Percentiles rank a stretch among this genome's conserved stretches.
Conservation (phyloP, 2,888 invertebrate species). For the Amphipyra berbera region DNA sequence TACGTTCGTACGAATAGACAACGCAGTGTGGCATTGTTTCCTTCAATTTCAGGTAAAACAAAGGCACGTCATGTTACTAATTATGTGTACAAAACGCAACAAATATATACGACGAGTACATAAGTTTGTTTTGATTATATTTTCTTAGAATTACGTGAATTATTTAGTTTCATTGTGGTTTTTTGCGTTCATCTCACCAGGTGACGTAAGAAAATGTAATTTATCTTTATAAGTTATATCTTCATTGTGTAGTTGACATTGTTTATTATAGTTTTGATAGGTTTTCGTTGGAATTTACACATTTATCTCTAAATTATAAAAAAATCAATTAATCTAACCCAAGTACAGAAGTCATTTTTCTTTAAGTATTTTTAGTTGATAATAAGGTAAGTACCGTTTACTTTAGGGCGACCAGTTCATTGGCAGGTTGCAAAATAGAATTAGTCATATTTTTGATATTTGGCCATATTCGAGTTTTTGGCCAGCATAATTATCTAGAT, state of each 20-base stretch:
- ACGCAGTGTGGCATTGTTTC: constrained; percentile 36
- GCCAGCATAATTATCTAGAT: too few species aligned
- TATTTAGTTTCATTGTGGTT: constrained; percentile 3
- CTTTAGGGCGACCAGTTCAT: too few species aligned
- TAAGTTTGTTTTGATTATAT: constrained; percentile 20
- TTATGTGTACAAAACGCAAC: constrained; percentile 53
- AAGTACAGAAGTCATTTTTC: constrained; percentile 1
- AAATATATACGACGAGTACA: constrained; percentile 3
- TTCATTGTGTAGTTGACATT: neutral
- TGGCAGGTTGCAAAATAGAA: too few species aligned
- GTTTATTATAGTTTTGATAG: neutral
- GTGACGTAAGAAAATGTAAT: constrained; percentile 9
- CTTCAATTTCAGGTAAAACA: constrained; percentile 47
- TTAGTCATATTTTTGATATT: too few species aligned
- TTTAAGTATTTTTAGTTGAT: neutral
- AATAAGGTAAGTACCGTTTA: too few species aligned
- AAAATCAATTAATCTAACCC: neutral
- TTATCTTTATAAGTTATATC: neutral
- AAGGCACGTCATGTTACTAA: constrained; percentile 57
- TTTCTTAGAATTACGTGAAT: constrained; percentile 21
- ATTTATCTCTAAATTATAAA: neutral
- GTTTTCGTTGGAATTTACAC: neutral
- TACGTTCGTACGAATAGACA: constrained; percentile 36
- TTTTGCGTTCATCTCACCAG: neutral
- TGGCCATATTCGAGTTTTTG: too few species aligned